Evolutionary conservation across 2,888 invertebrate genomes (phyloP).

Genomic region (Mantis religiosa): DNA sequence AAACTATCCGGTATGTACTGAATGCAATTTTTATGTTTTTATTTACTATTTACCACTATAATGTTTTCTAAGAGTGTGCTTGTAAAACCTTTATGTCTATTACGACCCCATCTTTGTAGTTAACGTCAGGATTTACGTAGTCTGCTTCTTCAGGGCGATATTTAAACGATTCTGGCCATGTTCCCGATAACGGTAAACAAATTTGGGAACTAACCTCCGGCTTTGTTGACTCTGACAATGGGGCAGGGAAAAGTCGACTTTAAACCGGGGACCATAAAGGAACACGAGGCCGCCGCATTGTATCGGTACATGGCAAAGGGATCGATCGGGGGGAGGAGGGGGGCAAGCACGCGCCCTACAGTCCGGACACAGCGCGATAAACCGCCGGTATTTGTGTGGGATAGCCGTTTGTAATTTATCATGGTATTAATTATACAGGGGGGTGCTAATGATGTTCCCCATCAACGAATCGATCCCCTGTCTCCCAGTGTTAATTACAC

Average conservation of each 20-base stretch:
- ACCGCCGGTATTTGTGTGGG: neutral
- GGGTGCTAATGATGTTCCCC: neutral
- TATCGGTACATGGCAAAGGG: neutral
- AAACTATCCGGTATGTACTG: no score
- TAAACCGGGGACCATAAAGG: neutral
- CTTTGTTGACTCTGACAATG: neutral
- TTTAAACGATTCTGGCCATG: neutral
- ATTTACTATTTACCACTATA: no score
- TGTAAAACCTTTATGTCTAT: no score
- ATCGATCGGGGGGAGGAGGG: neutral
- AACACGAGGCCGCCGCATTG: neutral
- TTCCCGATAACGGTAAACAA: neutral
- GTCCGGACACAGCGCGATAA: neutral
- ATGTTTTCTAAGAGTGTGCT: no score
- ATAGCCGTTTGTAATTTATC: neutral
- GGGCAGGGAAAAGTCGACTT: neutral
- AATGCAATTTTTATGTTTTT: no score
- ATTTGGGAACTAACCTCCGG: neutral
- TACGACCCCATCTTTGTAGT: no score
- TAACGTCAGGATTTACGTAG: neutral
- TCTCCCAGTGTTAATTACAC: neutral
- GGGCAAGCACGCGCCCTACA: neutral
- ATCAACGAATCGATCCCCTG: neutral
- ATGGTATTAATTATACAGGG: conserved; percentile 9
- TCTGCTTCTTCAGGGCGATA: neutral